A percentile compares a stretch with the other conserved stretches of the same genome.
Conservation (phyloP, 2,797 vertebrate genomes). For the Knipowitschia caucasica region DNA sequence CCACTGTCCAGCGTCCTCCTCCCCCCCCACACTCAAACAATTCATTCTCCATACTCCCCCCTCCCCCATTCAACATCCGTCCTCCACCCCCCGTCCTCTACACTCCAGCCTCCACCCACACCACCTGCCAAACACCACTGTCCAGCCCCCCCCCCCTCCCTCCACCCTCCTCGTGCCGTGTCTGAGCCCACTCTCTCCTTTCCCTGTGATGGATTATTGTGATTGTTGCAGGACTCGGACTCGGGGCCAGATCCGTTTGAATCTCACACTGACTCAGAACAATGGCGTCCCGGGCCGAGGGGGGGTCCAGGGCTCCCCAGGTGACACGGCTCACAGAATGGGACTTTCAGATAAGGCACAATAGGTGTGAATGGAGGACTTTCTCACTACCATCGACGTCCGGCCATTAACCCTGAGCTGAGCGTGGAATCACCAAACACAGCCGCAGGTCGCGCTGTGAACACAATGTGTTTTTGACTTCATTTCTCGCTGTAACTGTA, state of each 20-base stretch:
- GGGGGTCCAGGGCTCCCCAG: conserved; percentile 50
- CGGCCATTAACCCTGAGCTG: conserved; percentile 15
- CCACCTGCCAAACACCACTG: no score
- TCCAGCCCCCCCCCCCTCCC: conserved; percentile 20
- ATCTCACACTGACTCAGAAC: conserved; percentile 65
- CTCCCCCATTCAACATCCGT: no score
- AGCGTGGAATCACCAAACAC: neutral
- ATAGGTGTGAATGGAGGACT: conserved; percentile 40
- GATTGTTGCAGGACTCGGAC: conserved; percentile 59
- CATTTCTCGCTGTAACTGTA: no score
- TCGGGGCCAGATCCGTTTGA: conserved; percentile 55
- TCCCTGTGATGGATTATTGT: conserved; percentile 58
- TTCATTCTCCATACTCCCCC: no score
- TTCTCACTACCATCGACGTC: conserved; percentile 20
- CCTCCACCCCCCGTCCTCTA: conserved; percentile 17
- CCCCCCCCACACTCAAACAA: no score
- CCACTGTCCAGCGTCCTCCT: no score
- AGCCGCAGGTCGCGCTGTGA: no score
- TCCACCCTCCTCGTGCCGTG: neutral
- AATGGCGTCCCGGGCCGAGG: conserved; percentile 56
- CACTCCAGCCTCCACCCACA: conserved; percentile 34
- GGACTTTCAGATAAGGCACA: conserved; percentile 26
- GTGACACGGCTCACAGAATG: conserved; percentile 33
- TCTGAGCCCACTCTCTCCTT: no score
- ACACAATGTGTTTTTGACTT: no score